These are phyloP conservation scores for Alloscopus bannaensis DNA, from an alignment of 2,888 invertebrate genomes.

Conservation along the genomic window DNA sequence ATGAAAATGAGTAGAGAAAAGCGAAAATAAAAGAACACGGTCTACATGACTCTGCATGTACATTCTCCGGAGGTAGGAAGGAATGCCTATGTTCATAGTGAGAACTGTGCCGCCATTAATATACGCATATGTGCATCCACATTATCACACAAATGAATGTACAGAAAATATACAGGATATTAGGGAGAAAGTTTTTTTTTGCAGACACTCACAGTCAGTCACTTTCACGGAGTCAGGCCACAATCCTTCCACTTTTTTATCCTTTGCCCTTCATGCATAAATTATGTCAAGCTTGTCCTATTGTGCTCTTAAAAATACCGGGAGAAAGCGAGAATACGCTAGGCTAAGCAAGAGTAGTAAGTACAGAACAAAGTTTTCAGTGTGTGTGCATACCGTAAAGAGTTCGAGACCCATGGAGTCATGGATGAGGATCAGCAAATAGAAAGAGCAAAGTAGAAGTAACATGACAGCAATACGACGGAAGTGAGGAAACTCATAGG, in stretches of 20 bases:
- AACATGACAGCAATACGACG: too few relatives aligned
- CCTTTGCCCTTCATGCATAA: constrained; percentile 58
- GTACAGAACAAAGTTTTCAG: neutral
- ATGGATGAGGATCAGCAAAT: neutral
- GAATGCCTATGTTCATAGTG: too few relatives aligned
- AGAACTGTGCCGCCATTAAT: too few relatives aligned
- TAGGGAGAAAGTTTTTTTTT: neutral
- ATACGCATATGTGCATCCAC: too few relatives aligned
- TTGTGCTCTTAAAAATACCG: neutral
- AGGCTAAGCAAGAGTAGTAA: neutral
- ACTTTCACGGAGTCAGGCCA: constrained; percentile 22
- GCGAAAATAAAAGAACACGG: neutral
- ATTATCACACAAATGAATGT: too few relatives aligned
- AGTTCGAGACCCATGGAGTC: neutral
- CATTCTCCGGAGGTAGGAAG: too few relatives aligned
- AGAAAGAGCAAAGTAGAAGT: neutral
- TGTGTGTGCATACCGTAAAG: neutral
- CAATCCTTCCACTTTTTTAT: constrained; percentile 37
- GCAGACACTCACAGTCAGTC: neutral
- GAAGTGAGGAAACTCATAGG: too few relatives aligned
- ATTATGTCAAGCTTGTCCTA: constrained; percentile 34
- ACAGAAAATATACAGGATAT: neutral
- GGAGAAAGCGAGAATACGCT: neutral
- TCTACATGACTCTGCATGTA: neutral
- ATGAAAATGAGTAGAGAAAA: constrained; percentile 35